Evolutionary conservation across 1,140 invertebrate genomes (phyloP), one percentile per base, ranked within the genome.

Genomic region (Thaumetopoea pityocampa): DNA sequence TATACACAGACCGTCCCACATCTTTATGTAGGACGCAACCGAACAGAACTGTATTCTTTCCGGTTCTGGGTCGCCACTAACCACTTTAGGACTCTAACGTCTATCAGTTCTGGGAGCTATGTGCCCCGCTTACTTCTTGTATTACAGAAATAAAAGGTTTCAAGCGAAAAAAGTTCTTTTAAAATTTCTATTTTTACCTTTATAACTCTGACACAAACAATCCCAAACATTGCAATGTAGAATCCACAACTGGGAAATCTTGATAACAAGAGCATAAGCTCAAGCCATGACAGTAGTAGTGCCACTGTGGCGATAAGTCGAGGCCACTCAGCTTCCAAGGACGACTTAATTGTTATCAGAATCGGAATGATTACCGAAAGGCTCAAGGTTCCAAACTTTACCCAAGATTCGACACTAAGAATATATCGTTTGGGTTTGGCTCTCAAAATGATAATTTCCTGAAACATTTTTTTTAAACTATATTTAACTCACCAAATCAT

Each of bases 201-300:
- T 3, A 86, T 38, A 9, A 86, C 74, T 64, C 86, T 85, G 0
- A 61, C 57, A 3, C 85, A 80, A 1, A 87, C 86, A 40, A 84
- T 85, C 14, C 74, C 74, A 63, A 88, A 88, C 87, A 88, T 88
- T 0, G 86, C 70, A 1, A 86, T 81, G 43, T 86, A 87, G 30
- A 84, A 87, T 2, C 85, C 87, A 60, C 74, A 87, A 48, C 81
- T 79, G 9, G 85, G 87, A 42, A 88, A 86, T 41, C 85, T 65
- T 0, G 87, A 88, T 7, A 88, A 46, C 3, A 88, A 51, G 20
- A 88, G 80, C 77, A 87, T 87, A 12, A 87, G 64, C 53, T 88
- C 85, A 19, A 85, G 57, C 88, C 88, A 89, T 1, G 85, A 69
- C 4, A 88, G 43, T 5, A 89, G 71, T 18, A 88, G 43, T 4